Evolutionary conservation across 2,888 invertebrate species (phyloP), one percentile per base, ranked within the genome.

Genomic region (Drosophila monieri): DNA sequence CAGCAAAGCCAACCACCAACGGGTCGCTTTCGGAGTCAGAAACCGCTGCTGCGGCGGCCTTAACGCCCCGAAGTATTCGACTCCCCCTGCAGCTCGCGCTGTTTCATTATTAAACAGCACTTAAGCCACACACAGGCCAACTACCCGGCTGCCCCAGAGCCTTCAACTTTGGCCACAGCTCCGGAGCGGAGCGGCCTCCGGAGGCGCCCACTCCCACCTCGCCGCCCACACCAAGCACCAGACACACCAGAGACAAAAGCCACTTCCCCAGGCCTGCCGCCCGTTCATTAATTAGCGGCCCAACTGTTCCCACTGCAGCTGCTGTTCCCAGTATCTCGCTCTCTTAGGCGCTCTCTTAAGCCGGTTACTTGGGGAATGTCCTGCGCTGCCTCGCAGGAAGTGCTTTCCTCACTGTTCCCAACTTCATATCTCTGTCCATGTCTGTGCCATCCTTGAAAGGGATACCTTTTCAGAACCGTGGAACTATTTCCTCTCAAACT

Each of bases 251-350:
- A 43, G n/a, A 41, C 30, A 48, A 54, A 35, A 43, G 55, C 59
- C 10, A 10, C 67, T 62, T 60, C 59, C 59, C 44, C 18, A 47
- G n/a, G 44, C 18, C 21, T 6, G 37, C 60, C 35, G n/a, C 27
- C 2, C 14, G 27, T 14, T 39, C 51, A 39, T 59, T 59, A 37
- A 55, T 73, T 52, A 61, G 62, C 66, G 55, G n/a, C 15, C 1
- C 8, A 1, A 3, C 1, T 25, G 15, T 15, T 30, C 30, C 10
- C 39, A 30, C 30, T 5, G 12, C 35, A 27, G 12, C 6, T 23
- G 21, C 56, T 77, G 77, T 55, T 12, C 60, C 80, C 78, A 78
- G 71, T 77, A 84, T 56, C 14, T 2, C 1, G 1, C 35, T 68
- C 76, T 61, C 76, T 74, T 76, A 72, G 18, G 23, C 14, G 53